Base-by-base conservation (phyloP, 1,140 invertebrate genomes). In the Heliconius hewitsoni region DNA sequence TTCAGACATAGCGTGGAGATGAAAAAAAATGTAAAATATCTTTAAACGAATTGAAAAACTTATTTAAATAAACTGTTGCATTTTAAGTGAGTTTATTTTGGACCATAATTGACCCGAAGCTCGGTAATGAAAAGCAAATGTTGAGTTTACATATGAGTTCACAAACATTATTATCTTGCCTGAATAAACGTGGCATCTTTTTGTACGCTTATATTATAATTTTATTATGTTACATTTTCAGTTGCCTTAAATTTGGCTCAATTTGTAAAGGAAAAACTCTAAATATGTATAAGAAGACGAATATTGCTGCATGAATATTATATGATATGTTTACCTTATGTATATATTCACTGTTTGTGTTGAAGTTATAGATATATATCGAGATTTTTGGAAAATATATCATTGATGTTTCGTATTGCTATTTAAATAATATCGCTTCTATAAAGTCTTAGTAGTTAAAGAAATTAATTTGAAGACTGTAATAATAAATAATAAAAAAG, bases 51-150 rank as follows among this genome's bases (percentile, higher is more conserved):
- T 8, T 52, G 18, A 52, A 52, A 52, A 52, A 19, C 18, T 52
- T 19, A 52, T 52, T 78, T 78, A 73, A 72, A 78, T 78, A 72
- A 73, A 78, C 50, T 57, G 52, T 73, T 78, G 76, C 76, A 73
- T 78, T 73, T 78, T 78, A 73, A 78, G 71, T 78, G 52, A 57
- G 52, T 78, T 78, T 73, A 73, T 66, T 52, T 73, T 57, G 74
- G 23, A 23, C 46, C 77, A 78, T 73, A 78, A 78, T 78, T 37
- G 71, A 78, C 52, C 70, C 39, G 71, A 60, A 42, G 71, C 72
- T 70, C 57, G 5, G 77, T 78, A 78, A 78, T 78, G 77, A 74
- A 73, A 78, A 74, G 77, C 50, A 78, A 78, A 78, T 78, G 77
- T 78, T 74, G 77, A 57, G 71, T 78, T 23, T n/a, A 50, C 77